Conservation (phyloP, 1,140 invertebrate genomes). For the Drosophila guanche region DNA sequence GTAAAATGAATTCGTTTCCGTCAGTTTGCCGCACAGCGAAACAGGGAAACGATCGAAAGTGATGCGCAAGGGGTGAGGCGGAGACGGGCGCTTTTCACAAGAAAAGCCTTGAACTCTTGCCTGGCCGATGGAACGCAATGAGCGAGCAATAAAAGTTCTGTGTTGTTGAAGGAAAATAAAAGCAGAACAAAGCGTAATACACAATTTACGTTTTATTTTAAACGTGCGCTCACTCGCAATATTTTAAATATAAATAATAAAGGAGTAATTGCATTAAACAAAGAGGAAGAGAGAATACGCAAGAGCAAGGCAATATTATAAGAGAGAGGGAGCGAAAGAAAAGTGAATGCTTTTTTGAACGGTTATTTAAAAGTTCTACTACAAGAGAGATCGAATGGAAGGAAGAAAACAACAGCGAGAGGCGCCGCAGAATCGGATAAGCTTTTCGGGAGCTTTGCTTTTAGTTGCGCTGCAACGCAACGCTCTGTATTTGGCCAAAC, state of each 20-base stretch:
- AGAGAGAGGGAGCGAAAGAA: slow-evolving; percentile 20
- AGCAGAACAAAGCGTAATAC: slow-evolving; percentile 49
- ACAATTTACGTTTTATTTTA: slow-evolving; percentile 58
- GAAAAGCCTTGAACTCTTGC: slow-evolving; percentile 70
- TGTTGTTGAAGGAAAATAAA: slow-evolving; percentile 35
- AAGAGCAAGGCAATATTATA: slow-evolving; percentile 12
- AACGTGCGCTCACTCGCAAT: slow-evolving; percentile 23
- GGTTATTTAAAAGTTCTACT: background rate
- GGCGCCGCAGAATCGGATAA: slow-evolving; percentile 10
- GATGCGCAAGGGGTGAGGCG: too few species aligned
- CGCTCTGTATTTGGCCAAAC: slow-evolving; percentile 23
- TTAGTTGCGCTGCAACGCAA: background rate
- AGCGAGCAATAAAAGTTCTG: slow-evolving; percentile 46
- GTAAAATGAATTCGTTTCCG: slow-evolving; percentile 51
- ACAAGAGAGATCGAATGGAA: slow-evolving; percentile 10
- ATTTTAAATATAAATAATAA: slow-evolving; percentile 32
- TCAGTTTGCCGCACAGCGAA: slow-evolving; percentile 49
- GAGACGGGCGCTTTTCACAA: slow-evolving; percentile 20
- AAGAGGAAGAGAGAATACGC: background rate
- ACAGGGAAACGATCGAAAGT: slow-evolving; percentile 69
- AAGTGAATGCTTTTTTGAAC: slow-evolving; percentile 7
- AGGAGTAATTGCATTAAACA: slow-evolving; percentile 49
- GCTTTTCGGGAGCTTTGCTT: slow-evolving; percentile 1
- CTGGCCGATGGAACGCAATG: slow-evolving; percentile 26
- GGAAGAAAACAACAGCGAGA: slow-evolving; percentile 11